These are phyloP conservation scores for Epirrhoe alternata DNA, from an alignment of 2,888 invertebrate genomes.

Conservation along the genomic window DNA sequence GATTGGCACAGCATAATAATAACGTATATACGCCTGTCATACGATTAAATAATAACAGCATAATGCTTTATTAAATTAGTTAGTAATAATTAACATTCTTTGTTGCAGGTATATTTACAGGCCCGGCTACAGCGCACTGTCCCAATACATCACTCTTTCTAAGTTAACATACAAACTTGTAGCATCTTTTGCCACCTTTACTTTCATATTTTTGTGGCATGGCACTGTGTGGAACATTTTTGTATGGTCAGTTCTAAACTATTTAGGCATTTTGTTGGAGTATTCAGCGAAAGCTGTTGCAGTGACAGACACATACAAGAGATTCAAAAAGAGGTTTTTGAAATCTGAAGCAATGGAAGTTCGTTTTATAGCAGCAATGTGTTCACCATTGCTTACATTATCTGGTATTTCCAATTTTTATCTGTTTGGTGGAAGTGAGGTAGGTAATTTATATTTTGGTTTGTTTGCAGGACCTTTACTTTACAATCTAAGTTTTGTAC, in stretches of 20 bases:
- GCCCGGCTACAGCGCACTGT: conserved; percentile 81
- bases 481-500: conserved; percentile 62
- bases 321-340: conserved; percentile 69
- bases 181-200: conserved; percentile 91
- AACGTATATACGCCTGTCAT: too few species aligned
- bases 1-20: too few species aligned
- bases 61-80: not conserved
- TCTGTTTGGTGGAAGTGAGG: conserved; percentile 91
- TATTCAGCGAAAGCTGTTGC: conserved; percentile 83
- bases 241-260: conserved; percentile 95
- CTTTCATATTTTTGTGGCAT: conserved; percentile 96
- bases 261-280: conserved; percentile 91
- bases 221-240: conserved; percentile 91
- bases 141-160: conserved; percentile 57
- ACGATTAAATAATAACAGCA: too few species aligned
- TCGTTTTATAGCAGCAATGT: conserved; percentile 88
- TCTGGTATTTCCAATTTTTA: conserved; percentile 95
- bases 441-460: conserved; percentile 89
- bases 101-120: conserved; percentile 92
- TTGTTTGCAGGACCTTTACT: conserved; percentile 79
- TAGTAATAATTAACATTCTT: conserved; percentile 15
- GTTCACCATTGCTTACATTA: conserved; percentile 90
- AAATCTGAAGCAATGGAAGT: conserved; percentile 77
- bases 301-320: conserved; percentile 71
- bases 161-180: conserved; percentile 85